Evolutionary conservation across 2,888 invertebrate genomes (phyloP), one percentile per base, ranked within the genome.

Genomic region (Drosophila paramelanica): DNA sequence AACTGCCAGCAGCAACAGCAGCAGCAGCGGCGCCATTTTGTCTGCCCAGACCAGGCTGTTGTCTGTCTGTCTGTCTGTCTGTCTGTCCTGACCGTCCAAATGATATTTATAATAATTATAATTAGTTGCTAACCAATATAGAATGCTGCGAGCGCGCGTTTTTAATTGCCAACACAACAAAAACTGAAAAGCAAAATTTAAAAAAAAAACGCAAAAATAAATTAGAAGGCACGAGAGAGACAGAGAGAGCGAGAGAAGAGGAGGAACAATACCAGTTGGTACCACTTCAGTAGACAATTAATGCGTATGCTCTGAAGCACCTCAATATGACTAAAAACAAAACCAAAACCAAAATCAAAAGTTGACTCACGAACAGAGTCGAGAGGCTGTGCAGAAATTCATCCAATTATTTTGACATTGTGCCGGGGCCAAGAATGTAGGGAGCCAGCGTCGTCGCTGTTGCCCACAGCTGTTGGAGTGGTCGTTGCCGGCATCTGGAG

Each of bases 391-490:
- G 17, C 52, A 76, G 73, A 78, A 76, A 85, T 73, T 82, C 85
- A 85, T 82, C 88, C 88, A 88, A 87, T 86, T 86, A 86, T 77
- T 87, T 86, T 86, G 82, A 84, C 84, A 87, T 85, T 84, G 84
- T 76, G 71, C 56, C n/a, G 23, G 8, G 36, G 50, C 42, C 39
- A 62, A 45, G 53, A 23, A 52, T 25, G 31, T n/a, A 39, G 45
- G 52, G 47, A 46, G 38, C 27, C 33, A 50, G 14, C 57, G 49
- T 41, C 50, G 58, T 20, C 50, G 58, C n/a, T 42, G 58, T 20
- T 42, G 57, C 46, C 61, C 59, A 67, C 77, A 77, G 77, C 77
- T 77, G 77, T 59, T 77, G 66, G 53, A 73, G 62, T 77, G 70
- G 58, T 60, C 50, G 8, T 27, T 27, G 70, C 39, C 13, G 59